Evolutionary conservation across 2,797 vertebrate species (phyloP).

Genomic region (Mormyrops boulengeri): DNA sequence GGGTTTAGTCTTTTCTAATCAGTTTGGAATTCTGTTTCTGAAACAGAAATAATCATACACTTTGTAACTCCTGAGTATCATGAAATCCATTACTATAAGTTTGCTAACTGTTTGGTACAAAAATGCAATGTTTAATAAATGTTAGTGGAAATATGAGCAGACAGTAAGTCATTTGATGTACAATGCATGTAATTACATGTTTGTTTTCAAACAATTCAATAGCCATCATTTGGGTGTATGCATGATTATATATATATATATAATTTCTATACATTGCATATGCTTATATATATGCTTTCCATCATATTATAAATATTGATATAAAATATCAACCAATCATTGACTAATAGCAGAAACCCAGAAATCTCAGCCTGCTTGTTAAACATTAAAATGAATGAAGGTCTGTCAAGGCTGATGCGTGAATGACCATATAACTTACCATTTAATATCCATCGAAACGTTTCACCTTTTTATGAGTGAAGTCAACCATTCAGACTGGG

Average conservation of each 20-base stretch:
- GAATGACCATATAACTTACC: no score
- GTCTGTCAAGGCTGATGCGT: no score
- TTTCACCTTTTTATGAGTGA: no score
- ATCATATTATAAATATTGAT: no score
- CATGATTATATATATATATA: not conserved
- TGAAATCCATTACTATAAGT: slow-evolving; percentile 42
- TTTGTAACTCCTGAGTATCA: not conserved
- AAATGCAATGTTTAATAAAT: slow-evolving; percentile 50
- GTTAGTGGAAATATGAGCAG: slow-evolving; percentile 49
- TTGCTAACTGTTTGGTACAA: slow-evolving; percentile 55
- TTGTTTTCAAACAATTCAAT: not conserved
- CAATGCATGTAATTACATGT: slow-evolving; percentile 33
- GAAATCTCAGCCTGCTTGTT: no score
- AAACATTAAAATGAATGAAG: no score
- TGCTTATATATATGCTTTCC: no score
- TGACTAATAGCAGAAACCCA: no score
- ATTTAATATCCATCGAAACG: no score
- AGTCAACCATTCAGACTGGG: no score
- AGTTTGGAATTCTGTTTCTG: not conserved
- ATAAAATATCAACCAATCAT: no score
- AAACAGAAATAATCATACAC: not conserved
- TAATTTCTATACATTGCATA: no score
- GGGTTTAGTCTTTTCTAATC: not conserved
- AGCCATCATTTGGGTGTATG: not conserved
- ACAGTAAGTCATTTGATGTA: slow-evolving; percentile 48